phyloP scores from a whole-genome alignment of 2,797 vertebrate genomes.

The Arrhamphus sclerolepis region DNA sequence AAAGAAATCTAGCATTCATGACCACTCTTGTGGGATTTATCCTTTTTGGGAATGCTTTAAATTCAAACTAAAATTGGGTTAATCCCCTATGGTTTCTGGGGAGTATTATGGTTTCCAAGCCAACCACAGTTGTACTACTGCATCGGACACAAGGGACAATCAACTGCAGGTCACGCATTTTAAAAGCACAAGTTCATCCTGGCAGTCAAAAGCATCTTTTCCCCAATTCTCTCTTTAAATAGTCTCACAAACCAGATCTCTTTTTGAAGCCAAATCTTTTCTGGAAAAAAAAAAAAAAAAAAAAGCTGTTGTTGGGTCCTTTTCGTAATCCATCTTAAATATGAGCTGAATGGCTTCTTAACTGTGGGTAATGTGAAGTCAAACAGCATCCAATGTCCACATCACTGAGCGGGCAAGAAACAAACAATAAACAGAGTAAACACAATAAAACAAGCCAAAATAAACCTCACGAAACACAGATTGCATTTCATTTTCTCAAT shows the following conservation, averaged over 20 bases:
- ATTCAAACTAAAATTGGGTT: slow-evolving; percentile 59
- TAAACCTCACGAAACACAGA: no score
- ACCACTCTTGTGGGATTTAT: slow-evolving; percentile 51
- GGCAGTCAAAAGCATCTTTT: slow-evolving; percentile 30
- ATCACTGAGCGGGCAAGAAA: no score
- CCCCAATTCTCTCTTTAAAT: slow-evolving; percentile 18
- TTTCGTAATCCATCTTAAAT: no score
- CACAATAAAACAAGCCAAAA: no score
- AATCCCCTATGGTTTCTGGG: slow-evolving; percentile 66
- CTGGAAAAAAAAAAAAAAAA: no score
- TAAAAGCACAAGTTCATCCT: slow-evolving; percentile 44
- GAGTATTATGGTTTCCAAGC: slow-evolving; percentile 49
- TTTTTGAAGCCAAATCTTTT: slow-evolving; percentile 16
- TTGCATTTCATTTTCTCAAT: no score
- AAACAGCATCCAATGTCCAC: no score
- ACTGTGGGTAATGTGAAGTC: no score
- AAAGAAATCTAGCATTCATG: slow-evolving; percentile 48
- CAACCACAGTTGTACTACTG: slow-evolving; percentile 45
- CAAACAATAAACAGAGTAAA: no score
- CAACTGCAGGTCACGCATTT: slow-evolving; percentile 36
- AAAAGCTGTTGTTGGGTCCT: no score
- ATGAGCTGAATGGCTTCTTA: no score
- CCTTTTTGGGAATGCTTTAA: slow-evolving; percentile 58
- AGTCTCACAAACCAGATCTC: slow-evolving; percentile 26
- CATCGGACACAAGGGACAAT: slow-evolving; percentile 48